Evolutionary conservation across 2,113 vertebrate species (phyloP), one percentile per base, ranked within the genome.

Genomic region (Sakesphorus luctuosus): DNA sequence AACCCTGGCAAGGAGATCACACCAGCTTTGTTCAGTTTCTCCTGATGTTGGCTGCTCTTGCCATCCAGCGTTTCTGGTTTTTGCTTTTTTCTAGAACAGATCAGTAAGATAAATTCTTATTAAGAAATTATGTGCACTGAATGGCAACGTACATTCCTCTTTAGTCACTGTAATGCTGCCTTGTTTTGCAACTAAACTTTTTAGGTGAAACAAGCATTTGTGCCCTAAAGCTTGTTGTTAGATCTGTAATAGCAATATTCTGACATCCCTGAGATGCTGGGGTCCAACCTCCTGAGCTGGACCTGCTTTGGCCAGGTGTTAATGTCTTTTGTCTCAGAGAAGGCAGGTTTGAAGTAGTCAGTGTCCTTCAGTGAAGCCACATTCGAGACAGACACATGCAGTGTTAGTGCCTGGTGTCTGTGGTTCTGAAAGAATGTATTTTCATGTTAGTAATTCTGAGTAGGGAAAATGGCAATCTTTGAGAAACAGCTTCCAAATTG

Each of bases 291-390:
- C 16, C 47, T 75, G 49, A 84, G 44, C 18, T 49, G 52, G 26
- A 89, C 49, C 56, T 56, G 26, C 16, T 46, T 76, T 73, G 38
- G 11, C 53, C 18, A 78, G 33, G 24, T 58, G 9, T 53, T 59
- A 7, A n/a, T 59, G 28, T n/a, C 24, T 72, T 52, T 10, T 28
- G 2, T 91, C 44, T 65, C 35, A 19, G 66, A 52, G 61, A 47
- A 72, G 33, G 33, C 44, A 67, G 8, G 10, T 52, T 81, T 71
- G 66, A 84, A 72, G 61, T 46, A 75, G 40, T 35, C 26, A 11
- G 18, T 3, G 4, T 65, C 33, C 56, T 74, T 78, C 0, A 1
- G 44, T 65, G 59, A 80, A 77, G 20, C 26, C 0, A 0, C 0
- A 0, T 76, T 80, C 3, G 0, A 29, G 62, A 67, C 50, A 15